These are phyloP conservation scores for Acromyrmex echinatior DNA, from an alignment of 1,140 invertebrate species.

Conservation along the genomic window DNA sequence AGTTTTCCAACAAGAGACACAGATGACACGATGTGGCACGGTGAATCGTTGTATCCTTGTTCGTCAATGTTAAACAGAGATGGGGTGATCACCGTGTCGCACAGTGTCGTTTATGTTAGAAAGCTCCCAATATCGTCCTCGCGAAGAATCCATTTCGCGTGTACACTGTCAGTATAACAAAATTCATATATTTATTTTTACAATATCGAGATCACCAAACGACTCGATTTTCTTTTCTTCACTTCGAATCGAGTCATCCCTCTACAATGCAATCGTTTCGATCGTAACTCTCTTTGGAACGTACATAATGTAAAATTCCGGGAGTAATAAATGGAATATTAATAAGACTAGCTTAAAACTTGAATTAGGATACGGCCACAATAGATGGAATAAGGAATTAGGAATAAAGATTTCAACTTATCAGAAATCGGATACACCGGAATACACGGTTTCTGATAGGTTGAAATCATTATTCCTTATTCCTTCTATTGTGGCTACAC, in stretches of 20 bases:
- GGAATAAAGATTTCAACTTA: too few relatives aligned
- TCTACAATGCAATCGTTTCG: neutral
- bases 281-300: neutral
- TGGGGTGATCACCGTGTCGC: too few relatives aligned
- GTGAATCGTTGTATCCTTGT: too few relatives aligned
- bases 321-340: slow-evolving; percentile 18
- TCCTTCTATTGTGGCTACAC: too few relatives aligned
- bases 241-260: neutral
- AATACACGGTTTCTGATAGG: too few relatives aligned
- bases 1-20: too few relatives aligned
- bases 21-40: too few relatives aligned
- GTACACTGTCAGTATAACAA: neutral
- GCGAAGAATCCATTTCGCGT: slow-evolving; percentile 3
- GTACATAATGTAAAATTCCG: neutral
- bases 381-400: too few relatives aligned
- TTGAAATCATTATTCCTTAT: too few relatives aligned
- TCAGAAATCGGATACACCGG: too few relatives aligned
- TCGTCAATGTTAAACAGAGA: too few relatives aligned
- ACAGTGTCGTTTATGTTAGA: too few relatives aligned
- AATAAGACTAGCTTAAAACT: slow-evolving; percentile 31
- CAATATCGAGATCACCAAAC: neutral
- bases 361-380: neutral
- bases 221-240: neutral
- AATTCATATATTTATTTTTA: slow-evolving; percentile 39
- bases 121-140: neutral